These are phyloP conservation scores for Mesoligia furuncula DNA, from an alignment of 2,888 invertebrate genomes.

Conservation along the genomic window DNA sequence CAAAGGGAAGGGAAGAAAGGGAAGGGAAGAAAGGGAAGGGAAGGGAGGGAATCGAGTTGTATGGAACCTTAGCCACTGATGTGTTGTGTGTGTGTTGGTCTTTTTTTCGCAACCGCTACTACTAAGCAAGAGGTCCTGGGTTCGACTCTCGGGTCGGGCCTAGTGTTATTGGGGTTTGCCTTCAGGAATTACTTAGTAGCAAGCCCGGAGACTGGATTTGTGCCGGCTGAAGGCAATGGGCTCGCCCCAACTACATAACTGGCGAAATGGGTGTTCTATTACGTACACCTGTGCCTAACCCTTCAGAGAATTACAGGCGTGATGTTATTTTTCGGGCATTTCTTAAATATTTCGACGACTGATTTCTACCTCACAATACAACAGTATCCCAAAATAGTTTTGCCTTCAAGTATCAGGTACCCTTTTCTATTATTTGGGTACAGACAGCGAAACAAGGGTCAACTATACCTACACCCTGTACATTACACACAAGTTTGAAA, in stretches of 20 bases:
- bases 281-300: background rate
- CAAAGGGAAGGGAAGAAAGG: too few species aligned
- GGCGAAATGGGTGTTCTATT: background rate
- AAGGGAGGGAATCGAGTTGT: too few species aligned
- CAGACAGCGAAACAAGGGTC: slow-evolving; percentile 26
- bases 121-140: background rate
- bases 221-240: background rate
- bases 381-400: slow-evolving; percentile 2
- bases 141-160: background rate
- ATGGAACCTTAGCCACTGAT: too few species aligned
- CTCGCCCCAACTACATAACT: background rate
- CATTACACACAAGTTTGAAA: slow-evolving; percentile 47
- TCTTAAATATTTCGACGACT: background rate
- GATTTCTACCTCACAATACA: background rate
- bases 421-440: slow-evolving; percentile 3
- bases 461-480: slow-evolving; percentile 40
- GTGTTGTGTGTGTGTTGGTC: too few species aligned
- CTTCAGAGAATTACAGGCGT: background rate
- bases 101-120: background rate
- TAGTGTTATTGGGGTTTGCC: background rate
- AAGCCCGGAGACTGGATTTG: background rate
- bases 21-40: too few species aligned
- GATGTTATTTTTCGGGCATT: background rate
- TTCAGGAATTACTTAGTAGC: background rate
- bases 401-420: background rate